Conservation (phyloP, 2,888 invertebrate genomes). For the Diplazon laetatorius region DNA sequence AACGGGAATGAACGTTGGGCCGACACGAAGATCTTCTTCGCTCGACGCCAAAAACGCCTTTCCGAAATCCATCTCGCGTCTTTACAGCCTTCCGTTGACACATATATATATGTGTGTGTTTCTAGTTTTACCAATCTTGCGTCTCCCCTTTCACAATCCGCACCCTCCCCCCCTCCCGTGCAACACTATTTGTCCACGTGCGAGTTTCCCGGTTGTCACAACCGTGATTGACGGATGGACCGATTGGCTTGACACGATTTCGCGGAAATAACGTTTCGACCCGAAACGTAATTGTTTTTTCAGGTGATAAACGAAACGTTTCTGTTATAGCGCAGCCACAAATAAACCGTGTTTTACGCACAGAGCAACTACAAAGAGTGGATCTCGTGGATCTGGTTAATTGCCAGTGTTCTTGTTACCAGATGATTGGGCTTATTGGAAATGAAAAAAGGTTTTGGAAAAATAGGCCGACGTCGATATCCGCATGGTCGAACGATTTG, state of each 20-base stretch:
- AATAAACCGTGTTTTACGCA: not conserved
- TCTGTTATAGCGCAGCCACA: not conserved
- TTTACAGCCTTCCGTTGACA: constrained; percentile 36
- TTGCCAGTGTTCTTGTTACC: too few species aligned
- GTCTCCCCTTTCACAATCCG: constrained; percentile 1
- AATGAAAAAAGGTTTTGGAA: too few species aligned
- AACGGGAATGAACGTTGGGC: constrained; percentile 18
- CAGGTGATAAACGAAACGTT: not conserved
- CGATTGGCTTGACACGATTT: constrained; percentile 28
- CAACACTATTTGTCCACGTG: constrained; percentile 6
- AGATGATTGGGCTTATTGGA: too few species aligned
- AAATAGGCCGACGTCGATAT: too few species aligned
- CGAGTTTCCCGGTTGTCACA: constrained; percentile 66
- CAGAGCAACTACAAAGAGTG: not conserved
- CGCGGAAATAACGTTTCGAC: constrained; percentile 15
- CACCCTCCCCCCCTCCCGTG: too few species aligned
- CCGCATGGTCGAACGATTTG: too few species aligned
- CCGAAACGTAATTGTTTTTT: not conserved
- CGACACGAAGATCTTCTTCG: constrained; percentile 5
- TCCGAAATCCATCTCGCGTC: constrained; percentile 27
- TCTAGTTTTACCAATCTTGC: constrained; percentile 31
- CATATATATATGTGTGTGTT: too few species aligned
- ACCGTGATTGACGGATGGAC: constrained; percentile 59
- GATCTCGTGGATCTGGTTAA: too few species aligned
- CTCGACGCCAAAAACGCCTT: constrained; percentile 54